Conservation (phyloP, 2,797 vertebrate species). For the Halcyon chelicuti region DNA sequence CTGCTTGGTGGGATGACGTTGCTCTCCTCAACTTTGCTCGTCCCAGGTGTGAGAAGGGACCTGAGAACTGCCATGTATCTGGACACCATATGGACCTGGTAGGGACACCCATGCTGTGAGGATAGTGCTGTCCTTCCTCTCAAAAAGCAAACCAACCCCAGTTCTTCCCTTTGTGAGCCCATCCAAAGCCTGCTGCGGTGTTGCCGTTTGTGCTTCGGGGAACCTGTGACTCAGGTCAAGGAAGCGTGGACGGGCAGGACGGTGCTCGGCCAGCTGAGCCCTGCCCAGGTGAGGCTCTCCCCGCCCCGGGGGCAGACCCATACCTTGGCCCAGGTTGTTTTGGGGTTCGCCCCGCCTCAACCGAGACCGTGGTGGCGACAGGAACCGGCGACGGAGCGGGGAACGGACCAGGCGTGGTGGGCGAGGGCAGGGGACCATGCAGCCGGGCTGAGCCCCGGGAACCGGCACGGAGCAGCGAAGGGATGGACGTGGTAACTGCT, state of each 20-base stretch:
- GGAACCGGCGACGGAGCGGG: rapidly evolving
- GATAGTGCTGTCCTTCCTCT: rapidly evolving
- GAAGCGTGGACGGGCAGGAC: neutral
- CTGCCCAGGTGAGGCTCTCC: neutral
- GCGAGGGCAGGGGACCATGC: neutral
- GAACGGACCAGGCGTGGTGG: neutral
- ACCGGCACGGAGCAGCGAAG: neutral
- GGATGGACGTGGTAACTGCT: conserved; percentile 46
- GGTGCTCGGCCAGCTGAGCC: neutral
- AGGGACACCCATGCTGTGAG: rapidly evolving
- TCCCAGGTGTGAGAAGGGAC: neutral
- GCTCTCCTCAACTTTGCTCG: neutral
- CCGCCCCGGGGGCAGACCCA: conserved; percentile 36
- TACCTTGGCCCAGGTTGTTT: neutral
- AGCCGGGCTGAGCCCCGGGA: neutral
- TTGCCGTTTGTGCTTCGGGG: rapidly evolving
- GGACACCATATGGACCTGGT: rapidly evolving
- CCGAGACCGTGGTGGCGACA: rapidly evolving
- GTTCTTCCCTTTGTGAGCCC: neutral
- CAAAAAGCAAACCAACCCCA: rapidly evolving
- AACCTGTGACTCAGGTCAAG: rapidly evolving
- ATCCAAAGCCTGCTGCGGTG: rapidly evolving
- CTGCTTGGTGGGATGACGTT: neutral
- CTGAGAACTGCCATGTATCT: rapidly evolving
- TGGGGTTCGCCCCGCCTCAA: neutral